Evolutionary conservation across 1,140 invertebrate species (phyloP), one percentile per base, ranked within the genome.

Genomic region (Lordiphosa mommai): DNA sequence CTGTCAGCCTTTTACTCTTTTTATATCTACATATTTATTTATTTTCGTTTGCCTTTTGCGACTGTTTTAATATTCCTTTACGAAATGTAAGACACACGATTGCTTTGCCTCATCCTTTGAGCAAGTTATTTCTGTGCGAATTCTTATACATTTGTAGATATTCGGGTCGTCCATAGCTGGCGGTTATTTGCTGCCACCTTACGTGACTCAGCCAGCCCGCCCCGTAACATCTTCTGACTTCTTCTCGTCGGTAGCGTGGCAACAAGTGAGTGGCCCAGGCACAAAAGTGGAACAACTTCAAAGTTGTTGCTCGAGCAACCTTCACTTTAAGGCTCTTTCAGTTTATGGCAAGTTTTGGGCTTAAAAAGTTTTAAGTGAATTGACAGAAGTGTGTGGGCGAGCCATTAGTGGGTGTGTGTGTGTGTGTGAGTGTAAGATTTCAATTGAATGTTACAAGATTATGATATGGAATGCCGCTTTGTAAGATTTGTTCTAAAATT

Each of bases 41-140:
- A 55, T 40, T 55, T 56, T 33, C 8, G 16, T 36, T 49, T 17
- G 32, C 46, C 33, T 49, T 49, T 12, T 44, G 49, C 17, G 32
- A 46, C 71, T 84, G 76, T 82, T 82, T 82, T 69, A 82, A 82
- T 77, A 82, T 82, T 77, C 77, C 72, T 69, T 82, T 50, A 84
- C 84, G 69, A 65, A 37, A 37, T 30, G 1, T 10, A 34, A 23
- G 3, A 23, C 6, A 23, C 20, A 48, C 46, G 46, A 34, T 33
- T 34, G 32, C 29, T 23, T 23, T 23, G 44, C 14, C 8, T 17
- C 23, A 41, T 20, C 27, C 36, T 32, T 30, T 17, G 51, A 17
- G 34, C 20, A 23, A 1, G 20, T 23, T 23, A 23, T 23, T 49
- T 14, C 43, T 37, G 23, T 30, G 52, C 20, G 50, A 8, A 40